Conservation (phyloP, 2,797 vertebrate genomes). For the Heteromormyrus szaboi region DNA sequence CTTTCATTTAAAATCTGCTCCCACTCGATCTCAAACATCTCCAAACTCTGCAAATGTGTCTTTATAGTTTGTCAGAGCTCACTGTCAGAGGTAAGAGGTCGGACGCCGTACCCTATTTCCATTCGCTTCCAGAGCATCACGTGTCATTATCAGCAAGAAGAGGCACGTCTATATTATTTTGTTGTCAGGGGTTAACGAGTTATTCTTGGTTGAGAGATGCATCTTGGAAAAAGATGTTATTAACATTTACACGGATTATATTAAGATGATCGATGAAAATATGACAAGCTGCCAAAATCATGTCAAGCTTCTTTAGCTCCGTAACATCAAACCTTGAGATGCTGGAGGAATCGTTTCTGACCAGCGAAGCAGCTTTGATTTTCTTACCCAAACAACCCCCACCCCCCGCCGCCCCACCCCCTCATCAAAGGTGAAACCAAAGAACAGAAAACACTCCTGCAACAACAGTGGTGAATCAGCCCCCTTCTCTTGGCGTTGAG, state of each 20-base stretch:
- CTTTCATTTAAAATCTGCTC: constrained; percentile 10
- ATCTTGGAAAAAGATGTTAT: background rate
- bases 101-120: background rate
- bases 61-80: background rate
- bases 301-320: background rate
- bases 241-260: background rate
- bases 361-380: background rate
- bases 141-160: background rate
- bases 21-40: background rate
- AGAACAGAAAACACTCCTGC: background rate
- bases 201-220: background rate
- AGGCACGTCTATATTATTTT: background rate
- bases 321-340: background rate
- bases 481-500: background rate
- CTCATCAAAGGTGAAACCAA: background rate
- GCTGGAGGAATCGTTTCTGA: background rate
- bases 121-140: background rate
- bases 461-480: background rate
- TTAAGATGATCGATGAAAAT: constrained; percentile 4
- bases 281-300: background rate
- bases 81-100: background rate
- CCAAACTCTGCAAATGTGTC: background rate
- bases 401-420: background rate
- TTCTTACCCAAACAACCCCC: background rate
- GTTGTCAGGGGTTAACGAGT: background rate